Base-by-base conservation (phyloP, 2,113 vertebrate genomes). In the Chinchilla lanigera region DNA sequence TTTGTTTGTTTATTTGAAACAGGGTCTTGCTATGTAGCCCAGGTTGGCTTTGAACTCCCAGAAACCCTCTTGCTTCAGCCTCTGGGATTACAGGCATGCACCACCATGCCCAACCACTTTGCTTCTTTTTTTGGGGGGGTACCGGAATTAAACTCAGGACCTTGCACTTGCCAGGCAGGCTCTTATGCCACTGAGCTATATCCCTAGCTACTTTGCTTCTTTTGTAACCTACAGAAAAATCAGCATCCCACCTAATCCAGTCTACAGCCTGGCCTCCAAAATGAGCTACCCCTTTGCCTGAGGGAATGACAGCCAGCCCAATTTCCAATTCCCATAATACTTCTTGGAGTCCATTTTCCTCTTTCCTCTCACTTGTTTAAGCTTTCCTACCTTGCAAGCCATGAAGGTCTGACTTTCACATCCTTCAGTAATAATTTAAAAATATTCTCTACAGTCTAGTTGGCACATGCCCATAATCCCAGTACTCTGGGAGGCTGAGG, bases 211-310 rank as follows among this genome's bases (percentile, higher is more conserved):
- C 71, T 75, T 75, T 44, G 71, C 16, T 93, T 93, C 33, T 60
- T 91, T 71, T 91, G 54, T 85, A 91, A 97, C 60, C 22, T 61
- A 58, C 61, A 73, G 11, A 65, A 61, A 95, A 80, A n/a, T 84
- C 87, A 93, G 56, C 35, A 56, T 17, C 58, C 52, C 38, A 14
- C 54, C 16, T 38, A 84, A 95, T 65, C 77, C 54, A 65, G 67
- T 91, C 83, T 71, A 24, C n/a, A 58, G 50, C 16, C 20, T 26
- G n/a, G 56, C 38, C 73, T 82, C 63, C 50, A 84, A 38, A 87
- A 58, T 28, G 38, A 88, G 47, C 11, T 14, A 22, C 4, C 50
- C 47, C 44, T n/a, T 61, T 81, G 35, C 81, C 81, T 19, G 35
- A 89, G 38, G 92, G 35, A 52, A n/a, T 22, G n/a, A 60, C 65